Evolutionary conservation across 2,113 vertebrate species (phyloP).

Genomic region (Haemorhous mexicanus): DNA sequence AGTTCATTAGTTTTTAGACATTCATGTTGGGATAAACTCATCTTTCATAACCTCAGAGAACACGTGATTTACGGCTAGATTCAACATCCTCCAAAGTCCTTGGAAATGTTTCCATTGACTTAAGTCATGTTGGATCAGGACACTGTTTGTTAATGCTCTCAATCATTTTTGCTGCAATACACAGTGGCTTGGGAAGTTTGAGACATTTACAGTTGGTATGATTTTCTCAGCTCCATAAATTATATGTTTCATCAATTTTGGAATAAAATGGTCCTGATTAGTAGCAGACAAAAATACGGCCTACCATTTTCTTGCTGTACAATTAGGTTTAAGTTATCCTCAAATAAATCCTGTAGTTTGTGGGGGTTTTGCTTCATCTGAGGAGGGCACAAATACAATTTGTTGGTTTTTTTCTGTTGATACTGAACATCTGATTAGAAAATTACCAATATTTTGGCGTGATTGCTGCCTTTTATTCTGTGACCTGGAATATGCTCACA

Average conservation of each 20-base stretch:
- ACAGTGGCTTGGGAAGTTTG: not conserved
- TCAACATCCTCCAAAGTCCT: not conserved
- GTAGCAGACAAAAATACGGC: not conserved
- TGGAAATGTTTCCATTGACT: constrained; percentile 4
- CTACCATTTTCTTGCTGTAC: not conserved
- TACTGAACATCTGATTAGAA: not conserved
- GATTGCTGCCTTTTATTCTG: not conserved
- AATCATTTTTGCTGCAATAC: not conserved
- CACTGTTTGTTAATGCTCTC: constrained; percentile 6
- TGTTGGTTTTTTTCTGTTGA: not conserved
- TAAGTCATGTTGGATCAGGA: constrained; percentile 2
- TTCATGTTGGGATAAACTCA: not conserved
- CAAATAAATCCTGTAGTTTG: not conserved
- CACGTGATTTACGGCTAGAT: not conserved
- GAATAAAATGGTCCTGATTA: not conserved
- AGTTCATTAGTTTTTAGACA: constrained; percentile 24
- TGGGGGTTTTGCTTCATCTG: not conserved
- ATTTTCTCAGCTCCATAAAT: not conserved
- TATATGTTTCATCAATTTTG: not conserved
- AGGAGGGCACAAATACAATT: not conserved
- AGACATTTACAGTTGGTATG: not conserved
- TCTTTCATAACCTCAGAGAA: not conserved
- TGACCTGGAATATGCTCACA: not conserved
- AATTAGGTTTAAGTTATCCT: not conserved
- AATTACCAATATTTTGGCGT: not conserved